These are phyloP conservation scores for Brotula barbata DNA, from an alignment of 2,797 vertebrate genomes.

Conservation along the genomic window DNA sequence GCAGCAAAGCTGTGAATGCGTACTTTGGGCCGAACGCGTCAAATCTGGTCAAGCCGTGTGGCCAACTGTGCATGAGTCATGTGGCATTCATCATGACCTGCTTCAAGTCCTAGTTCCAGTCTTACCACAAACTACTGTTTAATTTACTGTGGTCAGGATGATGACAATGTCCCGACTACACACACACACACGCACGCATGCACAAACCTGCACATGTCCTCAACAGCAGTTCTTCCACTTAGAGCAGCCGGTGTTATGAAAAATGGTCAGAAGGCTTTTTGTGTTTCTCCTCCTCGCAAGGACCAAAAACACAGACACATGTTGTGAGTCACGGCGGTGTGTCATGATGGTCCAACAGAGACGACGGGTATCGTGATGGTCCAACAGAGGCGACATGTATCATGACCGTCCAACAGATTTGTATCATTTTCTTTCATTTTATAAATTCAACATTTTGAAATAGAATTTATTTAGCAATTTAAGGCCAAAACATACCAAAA, in stretches of 20 bases:
- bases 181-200: constrained; percentile 3
- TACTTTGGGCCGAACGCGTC: constrained; percentile 29
- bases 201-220: constrained; percentile 27
- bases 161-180: constrained; percentile 46
- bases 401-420: background rate
- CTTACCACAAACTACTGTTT: constrained; percentile 53
- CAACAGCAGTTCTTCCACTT: constrained; percentile 30
- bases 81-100: constrained; percentile 39
- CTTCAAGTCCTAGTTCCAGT: constrained; percentile 39
- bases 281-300: constrained; percentile 45
- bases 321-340: constrained; percentile 66
- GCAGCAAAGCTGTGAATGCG: constrained; percentile 27
- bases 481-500: background rate
- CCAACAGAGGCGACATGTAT: background rate
- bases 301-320: constrained; percentile 71
- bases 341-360: constrained; percentile 46
- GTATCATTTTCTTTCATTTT: too few species aligned
- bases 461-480: too few species aligned
- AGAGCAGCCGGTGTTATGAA: constrained; percentile 63
- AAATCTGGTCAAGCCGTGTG: constrained; percentile 39
- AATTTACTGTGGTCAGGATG: constrained; percentile 51
- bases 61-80: constrained; percentile 50
- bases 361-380: constrained; percentile 5
- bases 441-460: too few species aligned
- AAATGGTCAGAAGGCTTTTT: constrained; percentile 46